Base-by-base conservation (phyloP, 2,113 vertebrate genomes). In the Plecotus auritus region DNA sequence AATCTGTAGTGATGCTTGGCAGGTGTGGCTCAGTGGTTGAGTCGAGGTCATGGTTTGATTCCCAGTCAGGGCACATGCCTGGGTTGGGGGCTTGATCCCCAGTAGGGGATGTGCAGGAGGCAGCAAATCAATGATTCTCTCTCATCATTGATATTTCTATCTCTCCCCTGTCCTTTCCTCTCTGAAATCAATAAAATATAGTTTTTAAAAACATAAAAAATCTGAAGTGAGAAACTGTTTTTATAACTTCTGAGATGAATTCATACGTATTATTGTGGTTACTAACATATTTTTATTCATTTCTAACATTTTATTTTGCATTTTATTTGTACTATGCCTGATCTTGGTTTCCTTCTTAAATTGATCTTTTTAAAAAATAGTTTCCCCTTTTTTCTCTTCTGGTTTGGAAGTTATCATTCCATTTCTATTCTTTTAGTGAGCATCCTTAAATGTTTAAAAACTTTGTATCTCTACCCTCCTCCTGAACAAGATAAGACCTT, bases 321-420 rank as follows among this genome's bases (percentile, higher is more conserved):
- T 95, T 94, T 90, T 87, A 26, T 85, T 93, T 95, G 6, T 40
- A n/a, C 40, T 47, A 94, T 73, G 9, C 1, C n/a, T 96, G 92
- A 67, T 18, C 40, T 45, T 92, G n/a, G 9, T 88, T 84, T 96
- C 28, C 35, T 93, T 87, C 20, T 81, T 88, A 22, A 82, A 80
- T 42, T 85, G 28, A 76, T 26, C 8, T 88, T 92, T 32, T 66
- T 9, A 49, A 70, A 42, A 56, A 76, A 76, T 23, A n/a, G 20
- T n/a, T 82, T 54, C 12, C 6, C 69, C 14, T 69, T 59, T 56
- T 54, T 66, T 77, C 17, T 80, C 17, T 80, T 74, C 51, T 72
- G n/a, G n/a, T 45, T 66, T 87, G 45, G 47, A 90, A 86, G 30
- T 77, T 78, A 54, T 64, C 0, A 1, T 84, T 83, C 14, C 37